Percentiles rank a stretch among this genome's conserved stretches.
These are phyloP conservation scores for Corythucha ciliata DNA, from an alignment of 2,888 invertebrate species.

Conservation along the genomic window DNA sequence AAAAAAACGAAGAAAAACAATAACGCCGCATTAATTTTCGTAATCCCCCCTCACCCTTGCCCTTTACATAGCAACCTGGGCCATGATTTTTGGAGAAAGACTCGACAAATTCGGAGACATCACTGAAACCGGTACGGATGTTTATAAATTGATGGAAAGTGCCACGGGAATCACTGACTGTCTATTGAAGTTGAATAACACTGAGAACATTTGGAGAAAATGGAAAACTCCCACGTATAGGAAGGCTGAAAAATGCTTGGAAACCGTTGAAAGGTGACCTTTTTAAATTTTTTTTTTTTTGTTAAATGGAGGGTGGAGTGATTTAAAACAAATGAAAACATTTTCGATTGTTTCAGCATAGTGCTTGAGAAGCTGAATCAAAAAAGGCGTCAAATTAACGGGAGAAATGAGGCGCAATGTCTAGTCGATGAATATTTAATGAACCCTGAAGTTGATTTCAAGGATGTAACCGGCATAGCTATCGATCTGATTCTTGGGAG, in stretches of 20 bases:
- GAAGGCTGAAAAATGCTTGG: conserved; percentile 57
- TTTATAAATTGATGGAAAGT: conserved; percentile 59
- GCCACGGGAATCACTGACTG: conserved; percentile 64
- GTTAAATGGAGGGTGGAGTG: neutral
- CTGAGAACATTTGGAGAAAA: conserved; percentile 58
- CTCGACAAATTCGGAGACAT: conserved; percentile 55
- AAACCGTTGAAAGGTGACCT: conserved; percentile 53
- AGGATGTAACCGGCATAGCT: conserved; percentile 73
- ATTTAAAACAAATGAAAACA: neutral
- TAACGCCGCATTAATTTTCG: conserved; percentile 11
- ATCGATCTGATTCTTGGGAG: conserved; percentile 78
- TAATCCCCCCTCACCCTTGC: conserved; percentile 12
- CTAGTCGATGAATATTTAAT: conserved; percentile 60
- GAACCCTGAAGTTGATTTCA: conserved; percentile 58
- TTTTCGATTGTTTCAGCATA: conserved; percentile 11
- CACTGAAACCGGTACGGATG: conserved; percentile 39
- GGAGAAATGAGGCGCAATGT: too few species aligned
- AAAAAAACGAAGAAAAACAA: neutral
- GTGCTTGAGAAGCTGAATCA: conserved; percentile 2
- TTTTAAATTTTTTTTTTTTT: neutral
- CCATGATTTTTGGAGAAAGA: conserved; percentile 59
- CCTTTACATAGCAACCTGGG: conserved; percentile 54
- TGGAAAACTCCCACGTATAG: conserved; percentile 64
- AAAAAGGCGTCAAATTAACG: conserved; percentile 19
- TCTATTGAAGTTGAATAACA: conserved; percentile 59